Evolutionary conservation across 2,113 vertebrate genomes (phyloP).

Genomic region (Lampris megalopsis): DNA sequence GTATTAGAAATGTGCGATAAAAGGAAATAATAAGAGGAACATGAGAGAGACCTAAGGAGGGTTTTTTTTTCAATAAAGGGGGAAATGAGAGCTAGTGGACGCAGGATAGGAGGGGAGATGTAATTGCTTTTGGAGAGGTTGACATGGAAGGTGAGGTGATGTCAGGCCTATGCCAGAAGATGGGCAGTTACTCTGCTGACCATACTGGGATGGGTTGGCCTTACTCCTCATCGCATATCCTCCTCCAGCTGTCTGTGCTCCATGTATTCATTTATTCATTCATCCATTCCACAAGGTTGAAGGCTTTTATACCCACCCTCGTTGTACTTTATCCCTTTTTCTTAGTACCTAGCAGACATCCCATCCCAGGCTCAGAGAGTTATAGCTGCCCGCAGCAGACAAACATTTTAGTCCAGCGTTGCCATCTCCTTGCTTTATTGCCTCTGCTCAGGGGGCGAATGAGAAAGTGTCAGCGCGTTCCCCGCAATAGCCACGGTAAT

Average conservation of each 20-base stretch:
- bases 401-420: conserved; percentile 47
- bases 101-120: not conserved
- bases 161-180: conserved; percentile 9
- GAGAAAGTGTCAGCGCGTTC: conserved; percentile 24
- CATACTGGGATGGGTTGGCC: not conserved
- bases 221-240: not conserved
- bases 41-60: no score
- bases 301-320: conserved; percentile 46
- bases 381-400: conserved; percentile 54
- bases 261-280: conserved; percentile 5
- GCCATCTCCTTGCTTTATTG: conserved; percentile 55
- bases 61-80: no score
- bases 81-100: not conserved
- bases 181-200: conserved; percentile 3
- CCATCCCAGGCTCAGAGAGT: conserved; percentile 61
- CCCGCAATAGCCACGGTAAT: conserved; percentile 52
- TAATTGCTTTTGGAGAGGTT: no score
- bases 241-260: no score
- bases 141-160: not conserved
- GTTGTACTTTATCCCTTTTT: conserved; percentile 8
- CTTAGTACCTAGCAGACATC: conserved; percentile 35
- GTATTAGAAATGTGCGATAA: not conserved
- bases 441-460: conserved; percentile 52
- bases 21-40: no score
- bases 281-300: conserved; percentile 13